Evolutionary conservation across 2,888 invertebrate species (phyloP), one percentile per base, ranked within the genome.

Genomic region (Tineola bisselliella): DNA sequence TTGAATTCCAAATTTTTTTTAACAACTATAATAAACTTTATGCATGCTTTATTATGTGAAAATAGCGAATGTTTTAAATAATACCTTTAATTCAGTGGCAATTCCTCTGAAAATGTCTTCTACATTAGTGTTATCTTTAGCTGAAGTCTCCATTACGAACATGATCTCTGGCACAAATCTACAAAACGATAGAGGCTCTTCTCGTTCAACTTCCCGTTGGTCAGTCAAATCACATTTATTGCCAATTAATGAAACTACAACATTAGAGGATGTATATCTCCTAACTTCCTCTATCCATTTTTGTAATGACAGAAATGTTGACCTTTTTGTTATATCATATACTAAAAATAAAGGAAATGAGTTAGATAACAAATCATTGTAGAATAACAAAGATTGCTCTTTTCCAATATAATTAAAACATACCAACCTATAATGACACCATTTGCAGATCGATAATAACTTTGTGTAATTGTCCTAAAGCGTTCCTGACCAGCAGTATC

Each of bases 271-370:
- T 61, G 98, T 96, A 75, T 98, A 98, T 72, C 94, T 91, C 66
- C 96, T 89, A 1, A 98, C 95, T 88, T 98, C 98, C 74, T 98
- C 98, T 65, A 98, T 93, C 98, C 98, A 98, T 76, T 96, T 91
- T 76, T 96, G 94, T 61, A 98, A 88, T 68, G 94, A 96, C 64
- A 96, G 89, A 84, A 98, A 98, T 52, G 97, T 94, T 61, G 96
- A 92, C 63, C 95, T 88, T 75, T 96, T 97, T 63, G 98, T 97
- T 66, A 98, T 95, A 80, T 98, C 98, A 81, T 98, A 98, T 33
- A 96, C 98, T 92, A 81, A 61, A 86, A 87, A 61, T 62, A 12
- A n/a, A 12, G 10, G 10, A 10, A 38, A 38, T 38, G n/a, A 6
- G 38, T 38, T 38, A 38, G 38, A 10, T 38, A 38, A 38, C 10